A percentile compares a stretch with the other conserved stretches of the same genome.
phyloP scores from a whole-genome alignment of 2,888 invertebrate genomes.

The Aspidiotus rigidus region DNA sequence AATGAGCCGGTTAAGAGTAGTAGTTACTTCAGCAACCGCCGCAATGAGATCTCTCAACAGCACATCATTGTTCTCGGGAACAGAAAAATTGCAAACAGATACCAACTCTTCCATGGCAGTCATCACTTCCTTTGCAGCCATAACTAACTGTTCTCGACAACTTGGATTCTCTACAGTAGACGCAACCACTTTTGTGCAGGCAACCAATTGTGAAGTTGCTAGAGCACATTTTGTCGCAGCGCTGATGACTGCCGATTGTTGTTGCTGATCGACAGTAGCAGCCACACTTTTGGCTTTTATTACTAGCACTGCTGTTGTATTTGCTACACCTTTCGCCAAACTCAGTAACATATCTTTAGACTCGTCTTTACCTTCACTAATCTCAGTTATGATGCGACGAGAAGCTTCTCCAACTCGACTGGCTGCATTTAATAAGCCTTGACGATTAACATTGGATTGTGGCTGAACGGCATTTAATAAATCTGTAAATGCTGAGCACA shows the following conservation, averaged over 20 bases:
- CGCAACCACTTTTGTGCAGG: slow-evolving; percentile 88
- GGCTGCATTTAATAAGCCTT: slow-evolving; percentile 87
- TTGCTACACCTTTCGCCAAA: slow-evolving; percentile 93
- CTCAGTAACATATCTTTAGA: slow-evolving; percentile 83
- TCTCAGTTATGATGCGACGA: slow-evolving; percentile 82
- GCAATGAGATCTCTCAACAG: slow-evolving; percentile 63
- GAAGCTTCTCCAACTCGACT: slow-evolving; percentile 95
- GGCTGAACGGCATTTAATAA: slow-evolving; percentile 83
- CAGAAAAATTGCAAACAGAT: slow-evolving; percentile 64
- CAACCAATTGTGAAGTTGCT: slow-evolving; percentile 94
- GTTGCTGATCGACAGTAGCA: slow-evolving; percentile 70
- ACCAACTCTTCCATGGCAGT: slow-evolving; percentile 83
- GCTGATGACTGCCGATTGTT: slow-evolving; percentile 81
- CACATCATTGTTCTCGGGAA: slow-evolving; percentile 54
- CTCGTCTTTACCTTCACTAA: slow-evolving; percentile 78
- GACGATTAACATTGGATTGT: slow-evolving; percentile 47
- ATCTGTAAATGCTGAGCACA: slow-evolving; percentile 90
- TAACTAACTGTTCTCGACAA: slow-evolving; percentile 82
- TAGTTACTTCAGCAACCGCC: slow-evolving; percentile 81
- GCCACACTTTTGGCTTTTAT: slow-evolving; percentile 94
- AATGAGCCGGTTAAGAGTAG: slow-evolving; percentile 77
- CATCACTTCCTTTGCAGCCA: slow-evolving; percentile 87
- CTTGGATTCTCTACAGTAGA: slow-evolving; percentile 71
- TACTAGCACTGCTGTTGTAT: slow-evolving; percentile 92
- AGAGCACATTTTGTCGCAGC: slow-evolving; percentile 93